Evolutionary conservation across 2,797 vertebrate species (phyloP).

Genomic region (Bucorvus abyssinicus): DNA sequence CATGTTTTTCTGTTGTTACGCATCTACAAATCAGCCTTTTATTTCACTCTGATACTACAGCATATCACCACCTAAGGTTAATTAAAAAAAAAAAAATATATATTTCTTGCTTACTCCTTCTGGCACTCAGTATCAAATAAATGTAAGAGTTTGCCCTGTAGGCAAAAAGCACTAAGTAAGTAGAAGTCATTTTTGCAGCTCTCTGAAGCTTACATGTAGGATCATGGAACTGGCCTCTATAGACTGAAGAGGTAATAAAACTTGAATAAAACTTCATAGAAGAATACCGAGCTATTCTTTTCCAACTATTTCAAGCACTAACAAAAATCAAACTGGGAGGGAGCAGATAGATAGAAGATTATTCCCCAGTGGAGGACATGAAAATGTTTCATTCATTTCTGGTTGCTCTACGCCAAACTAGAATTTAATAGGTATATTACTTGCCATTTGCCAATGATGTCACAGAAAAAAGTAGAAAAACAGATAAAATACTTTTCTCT

Average conservation of each 20-base stretch:
- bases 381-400: neutral
- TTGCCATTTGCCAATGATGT: neutral
- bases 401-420: neutral
- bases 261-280: slow-evolving; percentile 2
- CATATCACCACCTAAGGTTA: neutral
- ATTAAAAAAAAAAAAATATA: neutral
- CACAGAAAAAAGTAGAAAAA: neutral
- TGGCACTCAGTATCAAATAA: neutral
- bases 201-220: neutral
- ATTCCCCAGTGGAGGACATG: neutral
- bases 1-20: neutral
- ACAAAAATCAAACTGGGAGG: neutral
- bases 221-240: neutral
- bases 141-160: neutral
- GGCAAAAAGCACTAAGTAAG: neutral
- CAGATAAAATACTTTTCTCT: neutral
- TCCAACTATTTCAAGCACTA: neutral
- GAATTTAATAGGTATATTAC: neutral
- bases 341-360: neutral
- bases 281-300: neutral
- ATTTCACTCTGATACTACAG: neutral
- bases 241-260: neutral
- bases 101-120: neutral
- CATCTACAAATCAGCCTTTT: neutral
- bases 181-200: neutral